These are phyloP conservation scores for Osmoderma eremita DNA, from an alignment of 2,888 invertebrate species.

Conservation along the genomic window DNA sequence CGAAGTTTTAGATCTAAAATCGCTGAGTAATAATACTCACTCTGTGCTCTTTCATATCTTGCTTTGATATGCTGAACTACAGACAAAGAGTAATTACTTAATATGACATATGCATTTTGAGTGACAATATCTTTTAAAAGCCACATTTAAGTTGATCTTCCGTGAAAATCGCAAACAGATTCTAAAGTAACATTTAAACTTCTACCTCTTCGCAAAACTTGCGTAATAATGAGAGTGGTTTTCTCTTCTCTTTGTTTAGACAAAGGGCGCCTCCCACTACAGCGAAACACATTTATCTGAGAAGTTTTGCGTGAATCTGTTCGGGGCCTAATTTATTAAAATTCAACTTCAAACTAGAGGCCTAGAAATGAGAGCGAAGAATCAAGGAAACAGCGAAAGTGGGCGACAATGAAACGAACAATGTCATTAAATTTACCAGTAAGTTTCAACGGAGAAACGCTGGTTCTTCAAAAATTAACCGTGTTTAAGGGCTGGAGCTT, in stretches of 20 bases:
- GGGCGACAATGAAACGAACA: slow-evolving; percentile 22
- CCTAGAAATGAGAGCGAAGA: slow-evolving; percentile 19
- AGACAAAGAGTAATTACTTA: no score
- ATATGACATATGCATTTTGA: no score
- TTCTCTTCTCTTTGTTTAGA: slow-evolving; percentile 4
- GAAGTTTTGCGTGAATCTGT: slow-evolving; percentile 29
- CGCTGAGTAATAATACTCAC: no score
- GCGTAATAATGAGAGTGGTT: slow-evolving; percentile 23
- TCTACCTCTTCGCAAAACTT: slow-evolving; percentile 16
- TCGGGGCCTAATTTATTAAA: slow-evolving; percentile 39
- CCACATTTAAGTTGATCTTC: no score
- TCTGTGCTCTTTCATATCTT: no score
- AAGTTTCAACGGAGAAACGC: neutral
- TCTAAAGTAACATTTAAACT: slow-evolving; percentile 24
- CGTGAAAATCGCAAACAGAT: slow-evolving; percentile 17
- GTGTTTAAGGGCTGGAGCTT: no score
- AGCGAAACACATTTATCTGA: slow-evolving; percentile 29
- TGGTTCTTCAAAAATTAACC: neutral
- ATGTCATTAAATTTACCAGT: slow-evolving; percentile 32
- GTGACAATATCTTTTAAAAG: no score
- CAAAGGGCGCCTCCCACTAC: slow-evolving; percentile 12
- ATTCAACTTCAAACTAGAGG: slow-evolving; percentile 31
- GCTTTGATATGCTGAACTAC: no score
- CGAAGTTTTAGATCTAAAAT: no score
- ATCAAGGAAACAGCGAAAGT: slow-evolving; percentile 19